Base-by-base conservation (phyloP, 2,113 vertebrate genomes). In the Brienomyrus longianalis region DNA sequence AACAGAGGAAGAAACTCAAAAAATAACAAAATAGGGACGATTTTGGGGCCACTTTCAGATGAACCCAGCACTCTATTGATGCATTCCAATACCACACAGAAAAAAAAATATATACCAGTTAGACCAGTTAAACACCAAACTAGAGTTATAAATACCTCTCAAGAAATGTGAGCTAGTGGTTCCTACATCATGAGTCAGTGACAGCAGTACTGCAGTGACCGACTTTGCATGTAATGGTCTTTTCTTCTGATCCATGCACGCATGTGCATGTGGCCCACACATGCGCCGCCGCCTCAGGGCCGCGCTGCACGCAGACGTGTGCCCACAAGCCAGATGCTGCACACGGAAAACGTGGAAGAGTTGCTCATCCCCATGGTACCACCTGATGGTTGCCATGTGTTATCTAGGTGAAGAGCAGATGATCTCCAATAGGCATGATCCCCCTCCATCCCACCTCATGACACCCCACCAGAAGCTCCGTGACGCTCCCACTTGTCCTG, bases 391-490 rank as follows among this genome's bases (percentile, higher is more conserved):
- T 83, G 74, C 31, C 51, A 6, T 5, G 10, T 47, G 66, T 90
- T 88, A 87, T 54, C 59, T 52, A 90, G 74, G 59, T 45, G 48
- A 83, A 27, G 31, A 52, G 11, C 85, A 90, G 47, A 88, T 59
- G 85, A 62, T 87, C 27, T 90, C 45, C 39, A 90, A 86, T 54
- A 87, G 84, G 59, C 54, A 86, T 23, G 50, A 27, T n/a, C 6
- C 17, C 50, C 88, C 45, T 31, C 54, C 9, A 70, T 31, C 62
- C n/a, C 62, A 27, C n/a, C n/a, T 5, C n/a, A 13, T 70, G 9
- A 70, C 10, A 70, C 62, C 62, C 1, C 62, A 31, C n/a, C 62
- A 70, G 35, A 51, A 27, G 8, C 85, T 48, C 43, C 62, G 83
- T 19, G 39, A 21, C 43, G 17, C 54, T 59, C 39, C 31, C 84